A percentile compares a stretch with the other conserved stretches of the same genome.
These are phyloP conservation scores for Cabera pusaria DNA, from an alignment of 2,888 invertebrate genomes.

Conservation along the genomic window DNA sequence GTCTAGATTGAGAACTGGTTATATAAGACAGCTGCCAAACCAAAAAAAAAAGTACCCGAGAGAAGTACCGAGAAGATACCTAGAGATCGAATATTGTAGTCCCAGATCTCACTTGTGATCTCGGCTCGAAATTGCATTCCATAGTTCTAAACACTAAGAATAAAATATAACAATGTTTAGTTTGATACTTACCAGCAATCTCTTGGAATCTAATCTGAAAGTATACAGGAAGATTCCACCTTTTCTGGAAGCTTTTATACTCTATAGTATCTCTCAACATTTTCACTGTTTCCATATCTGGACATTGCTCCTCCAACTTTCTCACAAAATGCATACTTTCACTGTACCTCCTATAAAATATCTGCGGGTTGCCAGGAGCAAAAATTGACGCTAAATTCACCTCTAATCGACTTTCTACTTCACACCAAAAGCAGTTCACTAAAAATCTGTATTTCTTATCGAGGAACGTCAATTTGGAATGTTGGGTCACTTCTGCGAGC, in stretches of 20 bases:
- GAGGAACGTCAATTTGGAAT: slow-evolving; percentile 72
- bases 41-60: too few species aligned
- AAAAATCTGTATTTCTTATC: slow-evolving; percentile 77
- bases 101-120: too few species aligned
- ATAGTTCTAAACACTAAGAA: too few species aligned
- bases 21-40: too few species aligned
- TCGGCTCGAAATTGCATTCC: too few species aligned
- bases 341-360: slow-evolving; percentile 92
- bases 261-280: slow-evolving; percentile 86
- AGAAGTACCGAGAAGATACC: too few species aligned
- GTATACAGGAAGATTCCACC: slow-evolving; percentile 98
- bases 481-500: slow-evolving; percentile 75
- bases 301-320: slow-evolving; percentile 87
- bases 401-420: slow-evolving; percentile 91
- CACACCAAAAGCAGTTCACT: slow-evolving; percentile 94
- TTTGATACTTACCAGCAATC: slow-evolving; percentile 86
- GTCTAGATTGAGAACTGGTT: too few species aligned
- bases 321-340: slow-evolving; percentile 90
- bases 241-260: slow-evolving; percentile 90
- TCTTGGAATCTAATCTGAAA: slow-evolving; percentile 98
- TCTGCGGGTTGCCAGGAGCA: slow-evolving; percentile 95
- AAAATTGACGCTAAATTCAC: slow-evolving; percentile 93
- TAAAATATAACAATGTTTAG: slow-evolving; percentile 6
- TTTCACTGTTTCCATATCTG: slow-evolving; percentile 80
- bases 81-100: too few species aligned